Percentiles rank a stretch among this genome's conserved stretches.
Evolutionary conservation across 2,797 vertebrate genomes (phyloP).

Genomic region (Garrulus glandarius): DNA sequence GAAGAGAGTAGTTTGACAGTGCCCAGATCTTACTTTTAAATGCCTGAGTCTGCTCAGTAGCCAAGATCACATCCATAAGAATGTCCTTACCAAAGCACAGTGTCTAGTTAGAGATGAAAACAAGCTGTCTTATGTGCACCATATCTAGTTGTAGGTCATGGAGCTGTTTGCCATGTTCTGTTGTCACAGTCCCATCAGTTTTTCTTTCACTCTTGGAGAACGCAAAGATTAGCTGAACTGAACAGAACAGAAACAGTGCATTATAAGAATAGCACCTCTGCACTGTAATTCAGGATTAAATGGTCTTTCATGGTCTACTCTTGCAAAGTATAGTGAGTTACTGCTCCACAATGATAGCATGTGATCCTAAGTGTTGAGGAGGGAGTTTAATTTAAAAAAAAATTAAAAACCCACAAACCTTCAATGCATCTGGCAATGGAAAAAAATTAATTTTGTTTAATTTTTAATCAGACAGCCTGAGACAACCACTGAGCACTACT

Average conservation of each 20-base stretch:
- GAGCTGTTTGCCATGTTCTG: neutral
- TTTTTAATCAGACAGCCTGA: conserved; percentile 68
- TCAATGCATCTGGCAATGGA: conserved; percentile 10
- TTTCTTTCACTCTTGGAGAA: neutral
- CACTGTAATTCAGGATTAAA: neutral
- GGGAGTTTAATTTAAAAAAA: conserved; percentile 8
- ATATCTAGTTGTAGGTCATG: neutral
- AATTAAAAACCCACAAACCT: neutral
- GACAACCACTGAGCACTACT: conserved; percentile 50
- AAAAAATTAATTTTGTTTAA: conserved; percentile 63
- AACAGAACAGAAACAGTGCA: neutral
- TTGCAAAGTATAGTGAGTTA: neutral
- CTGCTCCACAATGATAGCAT: neutral
- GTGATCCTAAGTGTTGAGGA: neutral
- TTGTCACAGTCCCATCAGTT: neutral
- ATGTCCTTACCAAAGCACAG: neutral
- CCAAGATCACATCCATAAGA: neutral
- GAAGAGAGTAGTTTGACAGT: neutral
- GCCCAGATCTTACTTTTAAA: neutral
- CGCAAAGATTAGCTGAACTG: neutral
- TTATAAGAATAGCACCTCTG: neutral
- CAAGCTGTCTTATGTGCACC: neutral
- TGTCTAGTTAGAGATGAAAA: neutral
- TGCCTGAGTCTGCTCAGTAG: neutral
- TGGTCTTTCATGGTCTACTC: neutral